Base-by-base conservation (phyloP, 2,888 invertebrate genomes). In the Bellardia pandia region DNA sequence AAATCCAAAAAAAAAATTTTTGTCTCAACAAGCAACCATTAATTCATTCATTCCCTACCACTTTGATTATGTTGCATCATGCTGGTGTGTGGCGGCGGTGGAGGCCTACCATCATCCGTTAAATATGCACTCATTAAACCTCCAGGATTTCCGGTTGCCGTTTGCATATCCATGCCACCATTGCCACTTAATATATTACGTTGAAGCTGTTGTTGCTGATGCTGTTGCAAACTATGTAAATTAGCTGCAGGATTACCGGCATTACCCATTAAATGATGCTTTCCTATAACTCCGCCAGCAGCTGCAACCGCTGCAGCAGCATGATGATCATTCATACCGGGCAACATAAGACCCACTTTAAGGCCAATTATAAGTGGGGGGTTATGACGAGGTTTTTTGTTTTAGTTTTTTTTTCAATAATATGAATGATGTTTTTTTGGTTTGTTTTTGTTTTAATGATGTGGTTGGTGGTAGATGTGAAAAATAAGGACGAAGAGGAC, bases 31-130 rank as follows among this genome's bases (percentile, higher is more conserved):
- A 16, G 3, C 37, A 45, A 45, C 9, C 45, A 45, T 45, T 74
- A 9, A 45, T 16, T 8, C 37, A n/a, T 45, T 33, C 42, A 71
- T 75, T 71, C 58, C 75, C 30, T 87, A 85, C 81, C 87, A 82
- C 76, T 86, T 81, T 82, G 86, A 66, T 72, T 85, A 60, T 79
- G 86, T 69, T 83, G 84, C 78, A 97, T 97, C 94, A 97, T 96
- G 93, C 97, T 95, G 90, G 96, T 96, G 92, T 95, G 95, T 76
- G 95, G 95, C 91, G 96, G 96, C 90, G 96, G 96, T 92, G 96
- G 96, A 90, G 96, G 96, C 88, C 96, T 95, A 93, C 96, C 94
- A 92, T 95, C 95, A 92, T 95, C 93, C 64, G 91, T 92, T 87
- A 93, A 90, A 88, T 92, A 91, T 64, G 90, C 89, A 77, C 90